A percentile compares a stretch with the other conserved stretches of the same genome.
Evolutionary conservation across 2,797 vertebrate genomes (phyloP).

Genomic region (Loris lydekkerianus): DNA sequence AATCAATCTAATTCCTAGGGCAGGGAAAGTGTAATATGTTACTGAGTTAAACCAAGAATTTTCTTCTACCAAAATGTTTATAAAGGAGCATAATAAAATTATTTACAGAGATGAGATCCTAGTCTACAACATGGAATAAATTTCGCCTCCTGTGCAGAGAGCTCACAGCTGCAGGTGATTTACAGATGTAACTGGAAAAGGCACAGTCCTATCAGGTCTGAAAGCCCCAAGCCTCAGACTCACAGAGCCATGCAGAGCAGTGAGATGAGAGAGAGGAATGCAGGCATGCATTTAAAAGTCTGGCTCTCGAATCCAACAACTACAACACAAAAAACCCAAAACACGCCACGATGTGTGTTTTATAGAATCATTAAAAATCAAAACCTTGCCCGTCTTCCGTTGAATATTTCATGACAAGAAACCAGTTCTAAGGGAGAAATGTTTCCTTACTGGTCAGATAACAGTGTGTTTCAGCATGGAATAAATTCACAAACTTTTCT

Average conservation of each 20-base stretch:
- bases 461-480: constrained; percentile 66
- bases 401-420: constrained; percentile 81
- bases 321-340: neutral
- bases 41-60: constrained; percentile 86
- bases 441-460: constrained; percentile 73
- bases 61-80: constrained; percentile 88
- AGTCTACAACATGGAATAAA: constrained; percentile 83
- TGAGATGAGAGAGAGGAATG: constrained; percentile 22
- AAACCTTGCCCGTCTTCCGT: constrained; percentile 62
- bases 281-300: constrained; percentile 35
- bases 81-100: constrained; percentile 87
- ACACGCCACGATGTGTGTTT: constrained; percentile 1
- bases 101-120: constrained; percentile 85
- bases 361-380: constrained; percentile 77
- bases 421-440: constrained; percentile 57
- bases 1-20: constrained; percentile 94
- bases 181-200: constrained; percentile 79
- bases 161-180: constrained; percentile 81
- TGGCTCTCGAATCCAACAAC: neutral
- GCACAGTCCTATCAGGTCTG: constrained; percentile 40
- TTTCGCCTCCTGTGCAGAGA: constrained; percentile 82
- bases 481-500: constrained; percentile 81
- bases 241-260: constrained; percentile 58
- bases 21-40: constrained; percentile 82
- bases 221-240: constrained; percentile 65